Evolutionary conservation across 37 sponge, comb jelly and placozoan genomes (phyloP).

Genomic region (Eunapius fragilis): DNA sequence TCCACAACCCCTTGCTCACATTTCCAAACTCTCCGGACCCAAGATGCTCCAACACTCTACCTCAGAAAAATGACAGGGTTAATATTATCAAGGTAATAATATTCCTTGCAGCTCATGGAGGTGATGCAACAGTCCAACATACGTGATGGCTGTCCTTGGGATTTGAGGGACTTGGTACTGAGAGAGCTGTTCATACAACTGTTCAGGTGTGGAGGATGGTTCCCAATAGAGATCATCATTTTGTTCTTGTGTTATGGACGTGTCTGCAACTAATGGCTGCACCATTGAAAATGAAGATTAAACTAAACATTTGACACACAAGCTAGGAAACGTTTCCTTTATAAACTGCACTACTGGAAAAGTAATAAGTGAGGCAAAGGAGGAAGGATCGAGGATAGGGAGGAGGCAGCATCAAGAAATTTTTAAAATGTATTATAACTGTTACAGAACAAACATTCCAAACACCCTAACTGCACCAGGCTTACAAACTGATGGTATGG

Average conservation of each 20-base stretch:
- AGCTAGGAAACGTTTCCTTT: too few species aligned
- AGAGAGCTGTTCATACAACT: conserved; percentile 11
- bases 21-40: conserved; percentile 63
- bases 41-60: conserved; percentile 27
- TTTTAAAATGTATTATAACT: too few species aligned
- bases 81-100: neutral
- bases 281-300: too few species aligned
- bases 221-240: conserved; percentile 3
- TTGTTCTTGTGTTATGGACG: neutral
- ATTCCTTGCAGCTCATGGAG: neutral
- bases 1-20: conserved; percentile 42
- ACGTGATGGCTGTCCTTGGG: neutral
- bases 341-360: too few species aligned
- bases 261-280: too few species aligned
- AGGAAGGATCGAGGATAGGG: too few species aligned
- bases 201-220: neutral
- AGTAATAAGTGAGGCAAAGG: too few species aligned
- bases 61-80: neutral
- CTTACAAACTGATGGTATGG: neutral
- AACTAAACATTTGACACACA: too few species aligned
- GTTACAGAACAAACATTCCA: too few species aligned
- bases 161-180: conserved; percentile 2
- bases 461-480: neutral
- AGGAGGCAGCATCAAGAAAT: too few species aligned
- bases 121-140: neutral